Evolutionary conservation across 2,888 invertebrate genomes (phyloP).

Genomic region (Drosophila crucigera): DNA sequence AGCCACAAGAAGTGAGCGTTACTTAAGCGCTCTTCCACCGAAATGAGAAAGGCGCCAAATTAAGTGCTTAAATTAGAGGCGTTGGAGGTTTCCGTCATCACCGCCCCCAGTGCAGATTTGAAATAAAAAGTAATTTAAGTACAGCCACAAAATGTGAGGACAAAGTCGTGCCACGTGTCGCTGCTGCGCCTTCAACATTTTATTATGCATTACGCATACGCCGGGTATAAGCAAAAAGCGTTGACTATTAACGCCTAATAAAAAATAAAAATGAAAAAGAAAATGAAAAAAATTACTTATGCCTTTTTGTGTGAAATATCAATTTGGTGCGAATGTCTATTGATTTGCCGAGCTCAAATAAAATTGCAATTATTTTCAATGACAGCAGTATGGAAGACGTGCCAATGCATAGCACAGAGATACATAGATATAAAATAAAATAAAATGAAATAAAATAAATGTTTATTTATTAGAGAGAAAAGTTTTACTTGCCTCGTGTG

Average conservation of each 20-base stretch:
- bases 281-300: slow-evolving; percentile 15
- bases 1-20: slow-evolving; percentile 42
- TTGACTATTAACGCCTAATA: slow-evolving; percentile 39
- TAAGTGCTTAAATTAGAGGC: slow-evolving; percentile 34
- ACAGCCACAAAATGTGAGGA: neutral
- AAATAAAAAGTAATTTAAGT: slow-evolving; percentile 38
- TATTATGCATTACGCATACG: slow-evolving; percentile 43
- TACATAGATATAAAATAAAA: slow-evolving; percentile 29
- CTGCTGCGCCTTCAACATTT: neutral
- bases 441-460: slow-evolving; percentile 65
- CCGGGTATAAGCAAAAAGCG: slow-evolving; percentile 7
- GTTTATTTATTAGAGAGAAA: slow-evolving; percentile 51
- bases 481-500: slow-evolving; percentile 2
- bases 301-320: slow-evolving; percentile 32
- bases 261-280: slow-evolving; percentile 11
- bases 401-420: slow-evolving; percentile 35
- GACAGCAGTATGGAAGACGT: slow-evolving; percentile 64
- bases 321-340: slow-evolving; percentile 55
- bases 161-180: slow-evolving; percentile 20
- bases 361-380: slow-evolving; percentile 74
- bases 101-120: slow-evolving; percentile 12
- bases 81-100: neutral
- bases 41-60: slow-evolving; percentile 25
- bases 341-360: slow-evolving; percentile 46
- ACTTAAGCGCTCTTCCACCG: slow-evolving; percentile 22